A percentile compares a stretch with the other conserved stretches of the same genome.
These are phyloP conservation scores for Stercorarius parasiticus DNA, from an alignment of 2,113 vertebrate genomes.

Conservation along the genomic window DNA sequence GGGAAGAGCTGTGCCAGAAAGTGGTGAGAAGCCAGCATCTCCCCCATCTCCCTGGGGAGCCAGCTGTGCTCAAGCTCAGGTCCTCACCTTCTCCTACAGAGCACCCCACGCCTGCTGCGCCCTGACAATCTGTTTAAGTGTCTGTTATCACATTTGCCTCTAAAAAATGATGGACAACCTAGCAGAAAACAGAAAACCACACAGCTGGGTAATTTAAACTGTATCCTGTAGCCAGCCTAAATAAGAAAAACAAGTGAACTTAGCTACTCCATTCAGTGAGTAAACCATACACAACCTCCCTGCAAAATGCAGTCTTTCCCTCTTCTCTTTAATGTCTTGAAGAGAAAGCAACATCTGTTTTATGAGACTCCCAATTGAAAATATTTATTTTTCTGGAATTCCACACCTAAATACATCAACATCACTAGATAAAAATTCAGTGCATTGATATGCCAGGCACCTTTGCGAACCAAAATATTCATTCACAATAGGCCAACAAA, in stretches of 20 bases:
- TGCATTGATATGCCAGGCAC: not conserved
- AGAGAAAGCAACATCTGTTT: not conserved
- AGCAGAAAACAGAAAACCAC: not conserved
- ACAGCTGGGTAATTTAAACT: not conserved
- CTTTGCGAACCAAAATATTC: not conserved
- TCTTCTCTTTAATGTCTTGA: not conserved
- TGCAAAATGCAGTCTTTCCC: not conserved
- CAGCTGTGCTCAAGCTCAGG: not conserved
- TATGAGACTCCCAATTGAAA: not conserved
- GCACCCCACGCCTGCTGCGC: not conserved
- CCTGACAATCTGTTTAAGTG: not conserved
- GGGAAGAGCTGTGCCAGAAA: rapidly evolving
- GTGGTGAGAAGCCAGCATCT: not conserved
- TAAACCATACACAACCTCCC: not conserved
- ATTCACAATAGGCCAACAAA: not conserved
- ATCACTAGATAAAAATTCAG: not conserved
- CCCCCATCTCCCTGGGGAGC: not conserved
- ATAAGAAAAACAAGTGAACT: not conserved
- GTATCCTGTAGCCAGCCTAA: not conserved
- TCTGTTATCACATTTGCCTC: not conserved
- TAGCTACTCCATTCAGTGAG: not conserved
- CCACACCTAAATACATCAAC: not conserved
- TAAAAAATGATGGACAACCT: not conserved
- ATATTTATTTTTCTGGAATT: not conserved
- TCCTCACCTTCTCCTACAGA: not conserved